Base-by-base conservation (phyloP, 2,113 vertebrate species). In the Nothocercus julius region DNA sequence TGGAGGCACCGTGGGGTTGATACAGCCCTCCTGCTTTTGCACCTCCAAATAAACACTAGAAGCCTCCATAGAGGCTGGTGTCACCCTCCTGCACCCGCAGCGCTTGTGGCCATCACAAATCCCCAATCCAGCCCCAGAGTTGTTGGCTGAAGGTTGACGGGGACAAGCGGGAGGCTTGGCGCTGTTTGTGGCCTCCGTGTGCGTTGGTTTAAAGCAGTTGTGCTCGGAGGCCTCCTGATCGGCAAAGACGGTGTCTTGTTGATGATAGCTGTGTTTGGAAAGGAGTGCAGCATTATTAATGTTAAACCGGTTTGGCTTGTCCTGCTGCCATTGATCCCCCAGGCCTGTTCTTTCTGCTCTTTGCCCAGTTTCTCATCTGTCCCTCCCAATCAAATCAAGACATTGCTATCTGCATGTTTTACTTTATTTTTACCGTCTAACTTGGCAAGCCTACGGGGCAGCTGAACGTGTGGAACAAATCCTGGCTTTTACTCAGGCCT, bases 281-380 rank as follows among this genome's bases (percentile, higher is more conserved):
- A 96, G 95, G 94, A 92, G 87, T 85, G 87, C 93, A 94, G 94
- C 89, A 93, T 97, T 97, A 97, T 96, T 97, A 97, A 97, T 97
- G 95, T 97, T 96, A 96, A 97, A 98, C 98, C 97, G 96, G 98
- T 98, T 98, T 97, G 97, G 97, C 98, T 97, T 95, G 98, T 98
- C 98, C 92, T 95, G 92, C 97, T 96, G 95, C 95, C 95, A 93
- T 97, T 93, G 94, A 95, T 98, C 96, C 95, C 97, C 1, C 61
- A 95, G 95, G 97, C 97, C 90, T 97, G 95, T 97, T 97, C 95
- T 96, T 97, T 97, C 94, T 95, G 95, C 93, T 95, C 90, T 96
- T 97, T 95, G 91, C 90, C 95, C 95, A 92, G 95, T 96, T 98
- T 97, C 96, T 97, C 96, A 94, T 97, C 97, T 96, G 97, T 97